Conservation (phyloP, 2,113 vertebrate species). For the Pavo muticus region DNA sequence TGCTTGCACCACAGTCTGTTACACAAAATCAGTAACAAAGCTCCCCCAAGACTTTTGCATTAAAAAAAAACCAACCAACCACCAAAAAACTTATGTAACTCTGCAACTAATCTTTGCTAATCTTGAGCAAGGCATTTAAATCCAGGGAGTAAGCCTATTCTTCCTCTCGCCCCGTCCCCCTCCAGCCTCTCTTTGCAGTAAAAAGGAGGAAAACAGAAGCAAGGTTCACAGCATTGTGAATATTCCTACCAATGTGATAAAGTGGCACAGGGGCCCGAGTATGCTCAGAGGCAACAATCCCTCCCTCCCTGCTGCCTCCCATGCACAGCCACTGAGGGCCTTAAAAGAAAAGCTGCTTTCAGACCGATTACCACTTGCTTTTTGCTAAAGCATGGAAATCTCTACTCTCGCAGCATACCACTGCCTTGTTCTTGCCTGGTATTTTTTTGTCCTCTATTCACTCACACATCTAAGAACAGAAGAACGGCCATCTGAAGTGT, state of each 20-base stretch:
- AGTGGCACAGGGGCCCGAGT: rapidly evolving
- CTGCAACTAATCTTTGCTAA: constrained; percentile 56
- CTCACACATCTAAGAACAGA: not conserved
- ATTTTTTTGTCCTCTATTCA: constrained; percentile 68
- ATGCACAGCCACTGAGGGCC: not conserved
- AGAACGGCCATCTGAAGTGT: constrained; percentile 30
- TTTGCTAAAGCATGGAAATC: constrained; percentile 50
- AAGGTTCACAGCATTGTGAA: not conserved
- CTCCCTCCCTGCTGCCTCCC: not conserved
- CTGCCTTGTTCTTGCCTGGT: constrained; percentile 75
- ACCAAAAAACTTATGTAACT: constrained; percentile 38
- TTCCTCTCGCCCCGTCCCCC: not conserved
- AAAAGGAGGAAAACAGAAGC: not conserved
- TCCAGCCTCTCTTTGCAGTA: not conserved
- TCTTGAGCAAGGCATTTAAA: constrained; percentile 58
- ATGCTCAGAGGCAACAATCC: not conserved
- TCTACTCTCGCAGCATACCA: constrained; percentile 55
- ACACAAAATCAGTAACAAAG: constrained; percentile 5
- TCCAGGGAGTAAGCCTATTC: constrained; percentile 33
- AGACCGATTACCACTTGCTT: not conserved
- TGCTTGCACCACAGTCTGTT: not conserved
- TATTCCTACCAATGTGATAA: not conserved
- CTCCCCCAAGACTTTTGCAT: not conserved
- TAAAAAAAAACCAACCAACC: not conserved
- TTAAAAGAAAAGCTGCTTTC: not conserved